Percentiles rank a stretch among this genome's conserved stretches.
Evolutionary conservation across 2,888 invertebrate genomes (phyloP).

Genomic region (Dexiosoma caninum): DNA sequence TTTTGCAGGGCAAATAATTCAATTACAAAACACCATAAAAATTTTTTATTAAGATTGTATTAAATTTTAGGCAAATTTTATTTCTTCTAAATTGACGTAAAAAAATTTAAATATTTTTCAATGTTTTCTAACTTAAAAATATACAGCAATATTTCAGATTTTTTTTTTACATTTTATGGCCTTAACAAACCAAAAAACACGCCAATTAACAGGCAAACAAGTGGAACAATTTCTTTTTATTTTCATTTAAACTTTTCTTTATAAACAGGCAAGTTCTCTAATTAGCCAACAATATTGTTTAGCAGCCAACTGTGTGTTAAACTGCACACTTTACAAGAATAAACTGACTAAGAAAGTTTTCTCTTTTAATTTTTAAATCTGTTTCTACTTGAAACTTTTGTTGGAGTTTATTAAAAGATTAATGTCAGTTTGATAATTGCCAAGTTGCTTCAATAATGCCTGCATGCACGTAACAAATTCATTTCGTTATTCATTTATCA

Average conservation of each 20-base stretch:
- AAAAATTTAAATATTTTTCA: neutral
- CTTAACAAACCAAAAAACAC: slow-evolving; percentile 13
- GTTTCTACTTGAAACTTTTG: slow-evolving; percentile 22
- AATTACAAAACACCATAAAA: slow-evolving; percentile 5
- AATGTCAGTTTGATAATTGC: slow-evolving; percentile 25
- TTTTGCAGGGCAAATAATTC: slow-evolving; percentile 15
- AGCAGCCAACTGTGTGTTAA: slow-evolving; percentile 34
- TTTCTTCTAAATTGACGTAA: neutral
- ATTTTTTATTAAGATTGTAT: neutral
- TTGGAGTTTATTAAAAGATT: slow-evolving; percentile 36
- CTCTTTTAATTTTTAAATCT: neutral
- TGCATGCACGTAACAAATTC: too few species aligned
- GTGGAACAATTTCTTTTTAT: neutral
- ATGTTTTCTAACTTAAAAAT: neutral
- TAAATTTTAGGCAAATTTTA: neutral
- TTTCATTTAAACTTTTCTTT: slow-evolving; percentile 11
- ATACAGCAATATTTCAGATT: too few species aligned
- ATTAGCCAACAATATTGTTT: slow-evolving; percentile 35
- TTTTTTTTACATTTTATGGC: neutral
- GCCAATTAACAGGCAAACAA: slow-evolving; percentile 32
- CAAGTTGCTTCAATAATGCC: neutral
- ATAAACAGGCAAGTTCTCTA: slow-evolving; percentile 32
- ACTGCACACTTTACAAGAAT: slow-evolving; percentile 26
- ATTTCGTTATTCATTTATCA: too few species aligned
- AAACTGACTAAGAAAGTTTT: slow-evolving; percentile 26